Base-by-base conservation (phyloP, 2,888 invertebrate genomes). In the Nectonema munidae region DNA sequence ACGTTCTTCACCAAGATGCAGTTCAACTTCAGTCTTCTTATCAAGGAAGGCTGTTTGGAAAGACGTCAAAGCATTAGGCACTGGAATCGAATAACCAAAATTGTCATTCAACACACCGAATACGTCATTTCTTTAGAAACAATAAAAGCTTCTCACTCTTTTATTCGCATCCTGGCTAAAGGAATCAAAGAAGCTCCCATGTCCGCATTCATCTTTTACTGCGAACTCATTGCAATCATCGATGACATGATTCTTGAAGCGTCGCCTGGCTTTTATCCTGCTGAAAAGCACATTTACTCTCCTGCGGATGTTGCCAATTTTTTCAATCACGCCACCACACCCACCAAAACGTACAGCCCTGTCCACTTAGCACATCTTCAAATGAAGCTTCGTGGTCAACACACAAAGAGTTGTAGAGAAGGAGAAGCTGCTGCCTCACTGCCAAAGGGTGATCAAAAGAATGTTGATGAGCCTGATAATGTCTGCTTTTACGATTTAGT, bases 221-320 rank as follows among this genome's bases (percentile, higher is more conserved):
- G 68, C 46, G 66, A 69, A 47, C 58, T 69, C 43, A 52, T 66
- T 13, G 61, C 62, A 39, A 61, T 66, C 33, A 57, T 68, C 17
- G 64, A 66, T 46, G 62, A 64, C 52, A 65, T 67, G 6, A 53
- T 68, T 18, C 53, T 59, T 36, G 62, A 64, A 46, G 63, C 68
- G 35, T 66, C 67, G 45, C 70, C 71, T 2, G 69, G 68, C 11
- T 55, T 70, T n/a, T n/a, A n/a, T 47, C 50, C 64, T 38, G 49
- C 68, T 13, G 68, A 69, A 51, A 61, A 63, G 42, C 66, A 68
- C 47, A 61, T 67, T 46, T 54, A 70, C 32, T 68, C 68, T 49
- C 58, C 65, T 11, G 54, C 56, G 33, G 65, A 67, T 46, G 50
- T 67, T 39, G 54, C 57, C 35, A 53, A 52, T 38, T 54, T 62